Evolutionary conservation across 1,140 invertebrate genomes (phyloP), one percentile per base, ranked within the genome.

Genomic region (Drosophila orena): DNA sequence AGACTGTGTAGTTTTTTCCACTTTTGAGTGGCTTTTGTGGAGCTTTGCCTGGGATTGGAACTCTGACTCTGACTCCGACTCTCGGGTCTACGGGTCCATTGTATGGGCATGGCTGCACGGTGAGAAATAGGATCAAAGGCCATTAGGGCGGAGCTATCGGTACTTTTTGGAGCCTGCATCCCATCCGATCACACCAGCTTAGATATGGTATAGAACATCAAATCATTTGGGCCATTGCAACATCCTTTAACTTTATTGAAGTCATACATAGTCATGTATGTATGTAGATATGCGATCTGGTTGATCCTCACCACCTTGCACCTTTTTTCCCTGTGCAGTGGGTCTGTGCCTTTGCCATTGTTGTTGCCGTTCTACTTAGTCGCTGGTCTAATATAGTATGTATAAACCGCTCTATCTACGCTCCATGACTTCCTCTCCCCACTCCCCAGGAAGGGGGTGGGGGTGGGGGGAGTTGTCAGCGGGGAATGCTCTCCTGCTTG

Each of bases 1-100:
- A 88, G 84, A 83, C 84, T 80, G 72, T 71, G 83, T 89, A 73
- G 77, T 83, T 79, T 81, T 88, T 88, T 84, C 61, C 64, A 84
- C 72, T 84, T 83, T 77, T 88, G 72, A 83, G 79, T 88, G 77
- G 65, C 44, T 81, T 56, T 83, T 79, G 72, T 81, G 79, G 59
- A 88, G 83, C 83, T 86, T 79, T 86, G 79, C 83, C 79, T 79
- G 64, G 64, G 64, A 68, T 64, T 43, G 58, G 59, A 68, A 38
- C 37, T 44, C 42, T 10, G 40, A 61, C 62, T 66, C 43, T 62
- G 62, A 66, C 62, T 66, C 20, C 30, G 44, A 35, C 43, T 64
- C 44, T 68, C 24, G 30, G 49, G 34, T 38, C 53, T 27, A 59
- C 38, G 30, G 30, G 30, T 46, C 44, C 22, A 46, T 30, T 20